Base-by-base conservation (phyloP, 1,140 invertebrate species). In the Drosophila micromelanica region DNA sequence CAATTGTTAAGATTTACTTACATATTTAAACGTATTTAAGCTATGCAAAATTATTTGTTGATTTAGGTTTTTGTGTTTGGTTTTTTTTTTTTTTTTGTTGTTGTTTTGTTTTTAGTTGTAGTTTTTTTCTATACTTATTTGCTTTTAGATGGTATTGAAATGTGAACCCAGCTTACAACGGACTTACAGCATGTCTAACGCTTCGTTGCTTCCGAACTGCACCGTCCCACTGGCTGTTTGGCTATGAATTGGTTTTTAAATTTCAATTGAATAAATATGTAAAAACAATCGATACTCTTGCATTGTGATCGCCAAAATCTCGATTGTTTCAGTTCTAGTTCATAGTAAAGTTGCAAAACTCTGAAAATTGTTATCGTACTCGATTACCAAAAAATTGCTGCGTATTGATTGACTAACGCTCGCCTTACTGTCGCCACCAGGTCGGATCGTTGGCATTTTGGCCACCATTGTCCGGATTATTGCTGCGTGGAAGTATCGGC, bases 1-100 rank as follows among this genome's bases (percentile, higher is more conserved):
- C 69, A 79, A 76, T 82, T 85, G 76, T 84, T 78, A 87, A 86
- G 84, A 78, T 54, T 89, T 87, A 87, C 79, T 87, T 87, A 89
- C 78, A 77, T 79, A 60, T 77, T 84, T 80, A 84, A 69, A 79
- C 78, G 72, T 76, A 75, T 80, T 89, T 87, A 87, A 87, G 79
- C 84, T 87, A 89, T 76, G 73, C 84, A 87, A 62, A 84, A 67
- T 46, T 72, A 20, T 78, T 72, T 77, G 69, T 78, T 67, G 55
- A 45, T 68, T 71, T 62, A 49, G 46, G 65, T 48, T 61, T 70
- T 45, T 65, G 78, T 62, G 69, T 46, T 49, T 55, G 15, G 57
- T 59, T 64, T 67, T 17, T 48, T 45, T 57, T 20, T 73, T 51
- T 12, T 65, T n/a, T 54, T 38, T n/a, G 51, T 59, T 59, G n/a